Conservation (phyloP, 2,888 invertebrate species). For the Drosophila testacea region DNA sequence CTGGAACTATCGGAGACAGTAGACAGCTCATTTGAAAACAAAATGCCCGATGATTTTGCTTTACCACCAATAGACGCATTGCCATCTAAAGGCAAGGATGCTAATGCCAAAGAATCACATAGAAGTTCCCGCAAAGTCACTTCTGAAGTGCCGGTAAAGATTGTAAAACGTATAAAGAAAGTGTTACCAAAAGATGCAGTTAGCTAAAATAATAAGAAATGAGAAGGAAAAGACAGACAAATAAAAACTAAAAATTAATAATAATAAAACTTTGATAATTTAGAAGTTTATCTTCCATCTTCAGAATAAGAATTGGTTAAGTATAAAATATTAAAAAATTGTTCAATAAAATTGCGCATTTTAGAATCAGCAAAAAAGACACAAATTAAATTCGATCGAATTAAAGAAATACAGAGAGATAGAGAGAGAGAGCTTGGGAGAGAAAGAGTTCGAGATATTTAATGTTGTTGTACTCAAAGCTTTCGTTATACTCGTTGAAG, state of each 20-base stretch:
- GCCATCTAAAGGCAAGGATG: constrained; percentile 8
- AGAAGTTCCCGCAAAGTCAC: constrained; percentile 13
- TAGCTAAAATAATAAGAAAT: constrained; percentile 4
- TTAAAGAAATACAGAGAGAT: neutral
- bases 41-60: constrained; percentile 77
- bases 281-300: too few species aligned
- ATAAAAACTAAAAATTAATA: too few species aligned
- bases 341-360: constrained; percentile 23
- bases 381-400: constrained; percentile 11
- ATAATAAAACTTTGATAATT: too few species aligned
- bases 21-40: constrained; percentile 81
- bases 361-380: constrained; percentile 11
- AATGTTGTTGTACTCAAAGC: constrained; percentile 27
- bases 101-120: constrained; percentile 2
- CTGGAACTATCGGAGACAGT: constrained; percentile 82
- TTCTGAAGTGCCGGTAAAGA: constrained; percentile 1
- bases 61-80: constrained; percentile 64
- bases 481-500: constrained; percentile 29
- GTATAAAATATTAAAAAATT: too few species aligned
- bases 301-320: neutral
- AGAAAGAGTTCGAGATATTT: neutral
- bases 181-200: constrained; percentile 53
- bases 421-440: constrained; percentile 7
- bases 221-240: neutral
- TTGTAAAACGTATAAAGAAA: constrained; percentile 50